Conservation (phyloP, 2,888 invertebrate genomes). For the Chalcis sispes region DNA sequence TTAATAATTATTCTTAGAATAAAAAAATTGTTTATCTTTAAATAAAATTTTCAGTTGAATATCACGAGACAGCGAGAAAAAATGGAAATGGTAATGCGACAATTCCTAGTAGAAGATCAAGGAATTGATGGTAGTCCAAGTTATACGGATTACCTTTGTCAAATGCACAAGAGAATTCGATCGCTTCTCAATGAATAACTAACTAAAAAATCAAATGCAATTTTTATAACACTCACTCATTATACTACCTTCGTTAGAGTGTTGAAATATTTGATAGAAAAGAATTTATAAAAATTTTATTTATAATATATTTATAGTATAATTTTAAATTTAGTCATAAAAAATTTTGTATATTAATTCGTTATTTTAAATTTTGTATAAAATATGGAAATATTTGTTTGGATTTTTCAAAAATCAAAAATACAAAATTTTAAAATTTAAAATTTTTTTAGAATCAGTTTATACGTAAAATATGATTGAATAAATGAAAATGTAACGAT, state of each 20-base stretch:
- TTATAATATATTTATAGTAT: slow-evolving; percentile 47
- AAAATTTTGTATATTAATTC: slow-evolving; percentile 44
- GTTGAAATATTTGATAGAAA: slow-evolving; percentile 35
- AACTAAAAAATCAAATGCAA: slow-evolving; percentile 13
- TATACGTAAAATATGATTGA: too few species aligned
- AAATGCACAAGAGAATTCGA: slow-evolving; percentile 99
- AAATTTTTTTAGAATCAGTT: neutral
- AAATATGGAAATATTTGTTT: slow-evolving; percentile 1
- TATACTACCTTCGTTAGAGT: slow-evolving; percentile 17
- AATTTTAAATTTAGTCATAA: slow-evolving; percentile 44
- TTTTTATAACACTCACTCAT: slow-evolving; percentile 35
- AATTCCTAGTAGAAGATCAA: slow-evolving; percentile 98
- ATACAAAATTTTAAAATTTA: too few species aligned
- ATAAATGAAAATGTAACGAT: too few species aligned
- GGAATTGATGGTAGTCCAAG: slow-evolving; percentile 91
- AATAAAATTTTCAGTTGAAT: slow-evolving; percentile 88
- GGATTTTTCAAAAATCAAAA: slow-evolving; percentile 4
- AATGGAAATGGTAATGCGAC: slow-evolving; percentile 94
- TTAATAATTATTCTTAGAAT: neutral
- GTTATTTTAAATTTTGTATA: slow-evolving; percentile 24
- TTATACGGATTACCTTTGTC: slow-evolving; percentile 98
- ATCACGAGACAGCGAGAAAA: slow-evolving; percentile 96
- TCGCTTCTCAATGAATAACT: slow-evolving; percentile 82
- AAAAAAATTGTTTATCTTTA: neutral
- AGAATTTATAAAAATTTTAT: slow-evolving; percentile 44